phyloP scores from a whole-genome alignment of 2,888 invertebrate species.

The Darwinula stevensoni region DNA sequence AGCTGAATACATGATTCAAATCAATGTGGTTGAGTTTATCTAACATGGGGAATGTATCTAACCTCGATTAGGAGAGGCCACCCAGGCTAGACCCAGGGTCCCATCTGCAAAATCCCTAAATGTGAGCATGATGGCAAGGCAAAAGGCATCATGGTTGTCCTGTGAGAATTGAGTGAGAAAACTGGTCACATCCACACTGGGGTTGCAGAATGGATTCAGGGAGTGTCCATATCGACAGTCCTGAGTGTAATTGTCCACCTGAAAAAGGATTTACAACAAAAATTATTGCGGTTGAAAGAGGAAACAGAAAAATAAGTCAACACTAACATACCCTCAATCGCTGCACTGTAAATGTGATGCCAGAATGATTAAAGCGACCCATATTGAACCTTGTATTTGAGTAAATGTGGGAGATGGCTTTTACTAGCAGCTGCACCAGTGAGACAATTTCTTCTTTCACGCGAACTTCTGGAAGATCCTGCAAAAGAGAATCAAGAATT shows the following conservation, averaged over 20 bases:
- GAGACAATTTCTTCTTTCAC: slow-evolving; percentile 1
- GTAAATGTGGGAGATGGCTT: not conserved
- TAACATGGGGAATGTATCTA: too few species aligned
- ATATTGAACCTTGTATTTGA: slow-evolving; percentile 2
- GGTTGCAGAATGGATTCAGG: slow-evolving; percentile 40
- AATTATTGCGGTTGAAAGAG: too few species aligned
- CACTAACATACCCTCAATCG: too few species aligned
- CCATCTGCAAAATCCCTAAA: slow-evolving; percentile 12
- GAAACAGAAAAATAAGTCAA: too few species aligned
- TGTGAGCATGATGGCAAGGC: slow-evolving; percentile 97
- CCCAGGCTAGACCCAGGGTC: slow-evolving; percentile 94
- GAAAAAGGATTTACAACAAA: too few species aligned
- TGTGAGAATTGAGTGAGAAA: slow-evolving; percentile 91
- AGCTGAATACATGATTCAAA: too few species aligned
- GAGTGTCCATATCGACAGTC: not conserved
- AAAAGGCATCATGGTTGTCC: slow-evolving; percentile 90
- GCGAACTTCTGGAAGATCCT: slow-evolving; percentile 41
- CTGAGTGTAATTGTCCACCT: not conserved
- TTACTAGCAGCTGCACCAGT: not conserved
- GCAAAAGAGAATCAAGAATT: slow-evolving; percentile 11
- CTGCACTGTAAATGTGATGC: not conserved
- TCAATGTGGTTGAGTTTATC: too few species aligned
- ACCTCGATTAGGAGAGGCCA: slow-evolving; percentile 41
- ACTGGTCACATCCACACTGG: slow-evolving; percentile 95
- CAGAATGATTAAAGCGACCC: slow-evolving; percentile 1